Percentiles rank a stretch among this genome's conserved stretches.
Conservation (phyloP, 2,888 invertebrate genomes). For the Rotaria sp. region DNA sequence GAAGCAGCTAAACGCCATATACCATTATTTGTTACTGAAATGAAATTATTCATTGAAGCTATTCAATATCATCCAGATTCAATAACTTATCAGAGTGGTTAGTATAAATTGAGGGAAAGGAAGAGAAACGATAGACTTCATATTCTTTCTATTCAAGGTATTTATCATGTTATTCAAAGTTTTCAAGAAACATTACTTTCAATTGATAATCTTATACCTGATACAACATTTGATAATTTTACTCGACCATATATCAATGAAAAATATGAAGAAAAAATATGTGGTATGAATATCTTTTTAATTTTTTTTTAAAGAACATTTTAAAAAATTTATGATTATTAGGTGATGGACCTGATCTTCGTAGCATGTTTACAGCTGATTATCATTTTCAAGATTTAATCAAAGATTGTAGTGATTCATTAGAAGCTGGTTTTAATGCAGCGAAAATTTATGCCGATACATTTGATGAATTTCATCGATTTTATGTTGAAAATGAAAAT, state of each 20-base stretch:
- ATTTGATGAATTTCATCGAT: conserved; percentile 64
- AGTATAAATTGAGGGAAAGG: too few species aligned
- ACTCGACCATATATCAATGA: conserved; percentile 75
- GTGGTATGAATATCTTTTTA: conserved; percentile 53
- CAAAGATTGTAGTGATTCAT: conserved; percentile 53
- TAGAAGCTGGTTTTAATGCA: conserved; percentile 63
- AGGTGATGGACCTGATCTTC: conserved; percentile 66
- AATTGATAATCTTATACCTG: conserved; percentile 67
- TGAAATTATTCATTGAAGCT: conserved; percentile 51
- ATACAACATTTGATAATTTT: conserved; percentile 66
- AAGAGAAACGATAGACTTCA: too few species aligned
- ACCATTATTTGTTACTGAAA: conserved; percentile 53
- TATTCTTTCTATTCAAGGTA: neutral
- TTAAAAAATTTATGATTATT: neutral
- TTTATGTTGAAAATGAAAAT: conserved; percentile 66
- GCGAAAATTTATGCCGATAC: conserved; percentile 64
- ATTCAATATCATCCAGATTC: conserved; percentile 61
- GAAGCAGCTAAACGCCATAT: conserved; percentile 48
- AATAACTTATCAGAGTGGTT: conserved; percentile 60
- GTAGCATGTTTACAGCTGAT: conserved; percentile 67
- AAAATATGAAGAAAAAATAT: conserved; percentile 70
- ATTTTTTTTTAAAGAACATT: neutral
- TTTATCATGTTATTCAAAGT: conserved; percentile 33
- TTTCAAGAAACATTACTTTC: conserved; percentile 37
- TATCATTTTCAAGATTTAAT: conserved; percentile 60